Evolutionary conservation across 2,113 vertebrate genomes (phyloP), one percentile per base, ranked within the genome.

Genomic region (Grus americana): DNA sequence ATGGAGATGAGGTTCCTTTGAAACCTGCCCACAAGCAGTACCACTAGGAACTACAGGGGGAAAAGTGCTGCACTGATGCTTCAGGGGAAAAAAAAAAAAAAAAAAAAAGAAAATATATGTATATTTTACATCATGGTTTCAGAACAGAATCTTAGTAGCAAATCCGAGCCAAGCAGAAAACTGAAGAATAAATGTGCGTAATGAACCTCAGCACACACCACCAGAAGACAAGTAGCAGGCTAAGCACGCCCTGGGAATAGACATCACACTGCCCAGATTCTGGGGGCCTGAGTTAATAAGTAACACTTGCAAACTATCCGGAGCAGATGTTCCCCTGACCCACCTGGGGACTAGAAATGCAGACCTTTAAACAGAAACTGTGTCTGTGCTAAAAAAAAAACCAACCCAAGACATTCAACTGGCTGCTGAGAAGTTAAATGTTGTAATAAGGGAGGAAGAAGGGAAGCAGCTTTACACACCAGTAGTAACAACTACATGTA

Each of bases 1-100:
- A 99, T 99, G 99, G 99, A 98, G 98, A 98, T 97, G 98, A 98
- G 98, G 97, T 79, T 93, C 98, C 98, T 99, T 99, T 99, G 98
- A 99, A 99, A 98, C 94, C 97, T 98, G 98, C 97, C 98, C 98
- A 98, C 84, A 80, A 98, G 98, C 95, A 55, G 89, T 40, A 88
- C 96, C 97, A 86, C 97, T 91, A 40, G 54, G 95, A 88, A 95
- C 95, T 93, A 90, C 81, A 46, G 88, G 87, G 44, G 74, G 1
- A 67, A 91, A 96, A 87, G 93, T 89, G 93, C 72, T 57, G 74
- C 55, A 75, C 52, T 29, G 81, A 70, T 55, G 73, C 44, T 2
- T 80, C 84, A 89, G 86, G 52, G 88, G 75, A 62, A 67, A 50
- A 44, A 32, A 47, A 46, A 14, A 32, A 47, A 46, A 14, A 68